Conservation (phyloP, 2,888 invertebrate species). For the Gortyna flavago region DNA sequence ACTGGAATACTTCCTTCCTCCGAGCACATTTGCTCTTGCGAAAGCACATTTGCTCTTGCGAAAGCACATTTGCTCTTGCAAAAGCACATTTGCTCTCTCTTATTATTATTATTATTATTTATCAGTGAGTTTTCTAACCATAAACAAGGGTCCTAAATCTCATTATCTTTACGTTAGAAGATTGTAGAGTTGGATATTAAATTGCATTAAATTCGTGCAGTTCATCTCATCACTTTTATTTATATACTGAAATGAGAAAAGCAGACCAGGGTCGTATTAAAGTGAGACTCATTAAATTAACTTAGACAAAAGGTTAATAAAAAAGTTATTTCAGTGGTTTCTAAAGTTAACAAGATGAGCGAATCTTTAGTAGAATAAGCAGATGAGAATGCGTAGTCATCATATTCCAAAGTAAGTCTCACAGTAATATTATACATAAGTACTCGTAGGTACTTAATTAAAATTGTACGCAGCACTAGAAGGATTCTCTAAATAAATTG, state of each 20-base stretch:
- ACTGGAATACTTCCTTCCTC: too few relatives aligned
- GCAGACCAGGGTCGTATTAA: slow-evolving; percentile 18
- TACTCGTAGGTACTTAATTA: slow-evolving; percentile 47
- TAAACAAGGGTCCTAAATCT: slow-evolving; percentile 16
- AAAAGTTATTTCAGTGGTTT: slow-evolving; percentile 35
- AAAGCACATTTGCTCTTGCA: too few relatives aligned
- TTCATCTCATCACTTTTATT: slow-evolving; percentile 16
- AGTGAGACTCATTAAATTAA: slow-evolving; percentile 36
- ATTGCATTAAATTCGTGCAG: slow-evolving; percentile 25
- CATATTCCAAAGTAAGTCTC: slow-evolving; percentile 23
- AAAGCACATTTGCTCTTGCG: too few relatives aligned
- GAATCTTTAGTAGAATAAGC: slow-evolving; percentile 33
- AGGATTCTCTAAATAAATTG: slow-evolving; percentile 41
- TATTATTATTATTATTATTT: too few relatives aligned
- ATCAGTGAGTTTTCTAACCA: slow-evolving; percentile 1
- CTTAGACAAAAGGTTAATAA: slow-evolving; percentile 34
- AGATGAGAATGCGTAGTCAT: slow-evolving; percentile 25
- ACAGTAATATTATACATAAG: slow-evolving; percentile 32
- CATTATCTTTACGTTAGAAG: slow-evolving; percentile 28
- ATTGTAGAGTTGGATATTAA: slow-evolving; percentile 14
- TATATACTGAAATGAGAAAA: slow-evolving; percentile 18
- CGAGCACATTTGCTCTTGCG: too few relatives aligned
- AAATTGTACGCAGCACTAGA: slow-evolving; percentile 37
- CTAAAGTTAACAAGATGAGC: slow-evolving; percentile 37
- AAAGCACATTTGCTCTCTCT: too few relatives aligned